Conservation (phyloP, 2,113 vertebrate genomes). For the Phalacrocorax pelagicus region DNA sequence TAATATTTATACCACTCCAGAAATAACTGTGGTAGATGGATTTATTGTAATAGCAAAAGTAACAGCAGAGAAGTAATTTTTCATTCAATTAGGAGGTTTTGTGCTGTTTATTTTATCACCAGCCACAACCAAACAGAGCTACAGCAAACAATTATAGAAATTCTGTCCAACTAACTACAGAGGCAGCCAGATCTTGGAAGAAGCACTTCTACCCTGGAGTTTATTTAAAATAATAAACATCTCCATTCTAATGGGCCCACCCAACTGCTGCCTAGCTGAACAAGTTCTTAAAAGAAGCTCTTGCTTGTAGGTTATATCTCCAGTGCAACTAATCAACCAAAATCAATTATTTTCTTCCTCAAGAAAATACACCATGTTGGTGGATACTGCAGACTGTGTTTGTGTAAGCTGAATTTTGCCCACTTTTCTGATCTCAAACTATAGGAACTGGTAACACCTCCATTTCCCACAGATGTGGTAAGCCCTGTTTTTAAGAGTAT, state of each 20-base stretch:
- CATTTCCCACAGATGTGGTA: rapidly evolving
- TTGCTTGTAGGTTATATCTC: not conserved
- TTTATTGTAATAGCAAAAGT: not conserved
- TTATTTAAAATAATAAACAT: not conserved
- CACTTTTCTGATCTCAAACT: not conserved
- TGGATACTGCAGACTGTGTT: not conserved
- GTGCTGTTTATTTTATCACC: not conserved
- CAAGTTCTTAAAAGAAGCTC: not conserved
- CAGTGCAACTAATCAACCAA: not conserved
- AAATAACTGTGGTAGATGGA: not conserved
- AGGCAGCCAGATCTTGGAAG: not conserved
- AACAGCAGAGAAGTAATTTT: not conserved
- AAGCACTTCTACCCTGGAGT: not conserved
- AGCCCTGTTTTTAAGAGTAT: rapidly evolving
- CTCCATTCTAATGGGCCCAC: not conserved
- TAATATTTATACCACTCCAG: not conserved
- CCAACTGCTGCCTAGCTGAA: not conserved
- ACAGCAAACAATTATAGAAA: not conserved
- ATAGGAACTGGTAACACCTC: not conserved
- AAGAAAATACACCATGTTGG: not conserved
- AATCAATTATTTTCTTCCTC: not conserved
- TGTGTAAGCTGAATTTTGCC: not conserved
- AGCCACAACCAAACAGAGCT: not conserved
- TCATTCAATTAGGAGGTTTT: not conserved
- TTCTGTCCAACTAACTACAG: not conserved